These are phyloP conservation scores for Archaeoteleia sp. DNA, from an alignment of 2,888 invertebrate species.

Conservation along the genomic window DNA sequence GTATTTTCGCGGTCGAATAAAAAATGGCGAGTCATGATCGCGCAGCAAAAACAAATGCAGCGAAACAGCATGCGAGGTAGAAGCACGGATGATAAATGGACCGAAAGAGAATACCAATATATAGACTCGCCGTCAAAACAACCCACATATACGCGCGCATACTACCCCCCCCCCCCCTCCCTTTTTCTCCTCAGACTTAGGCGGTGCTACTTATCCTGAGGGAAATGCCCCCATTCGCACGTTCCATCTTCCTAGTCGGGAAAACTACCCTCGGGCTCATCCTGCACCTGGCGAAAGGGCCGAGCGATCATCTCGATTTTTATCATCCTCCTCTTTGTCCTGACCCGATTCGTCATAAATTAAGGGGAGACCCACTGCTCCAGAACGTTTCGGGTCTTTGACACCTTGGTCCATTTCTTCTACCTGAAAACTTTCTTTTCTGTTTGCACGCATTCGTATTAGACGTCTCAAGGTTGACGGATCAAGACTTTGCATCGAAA, in stretches of 20 bases:
- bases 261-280: slow-evolving; percentile 59
- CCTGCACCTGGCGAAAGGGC: slow-evolving; percentile 64
- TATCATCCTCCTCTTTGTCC: slow-evolving; percentile 1
- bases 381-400: slow-evolving; percentile 11
- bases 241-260: slow-evolving; percentile 45
- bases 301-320: slow-evolving; percentile 18
- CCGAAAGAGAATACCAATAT: slow-evolving; percentile 4
- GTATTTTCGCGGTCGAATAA: slow-evolving; percentile 15
- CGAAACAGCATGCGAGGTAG: slow-evolving; percentile 7
- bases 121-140: slow-evolving; percentile 41
- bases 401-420: background rate
- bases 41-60: slow-evolving; percentile 26
- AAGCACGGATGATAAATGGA: slow-evolving; percentile 29
- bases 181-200: too few relatives aligned
- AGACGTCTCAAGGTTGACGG: too few relatives aligned
- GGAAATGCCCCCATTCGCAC: slow-evolving; percentile 25
- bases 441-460: too few relatives aligned
- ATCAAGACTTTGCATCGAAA: too few relatives aligned
- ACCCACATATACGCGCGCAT: slow-evolving; percentile 31
- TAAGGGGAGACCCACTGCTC: slow-evolving; percentile 30
- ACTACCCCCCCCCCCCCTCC: slow-evolving; percentile 24
- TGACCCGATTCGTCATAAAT: slow-evolving; percentile 57
- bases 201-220: slow-evolving; percentile 15
- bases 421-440: too few relatives aligned
- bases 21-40: slow-evolving; percentile 26